A percentile compares a stretch with the other conserved stretches of the same genome.
Evolutionary conservation across 2,113 vertebrate genomes (phyloP).

Genomic region (Petromus typicus): DNA sequence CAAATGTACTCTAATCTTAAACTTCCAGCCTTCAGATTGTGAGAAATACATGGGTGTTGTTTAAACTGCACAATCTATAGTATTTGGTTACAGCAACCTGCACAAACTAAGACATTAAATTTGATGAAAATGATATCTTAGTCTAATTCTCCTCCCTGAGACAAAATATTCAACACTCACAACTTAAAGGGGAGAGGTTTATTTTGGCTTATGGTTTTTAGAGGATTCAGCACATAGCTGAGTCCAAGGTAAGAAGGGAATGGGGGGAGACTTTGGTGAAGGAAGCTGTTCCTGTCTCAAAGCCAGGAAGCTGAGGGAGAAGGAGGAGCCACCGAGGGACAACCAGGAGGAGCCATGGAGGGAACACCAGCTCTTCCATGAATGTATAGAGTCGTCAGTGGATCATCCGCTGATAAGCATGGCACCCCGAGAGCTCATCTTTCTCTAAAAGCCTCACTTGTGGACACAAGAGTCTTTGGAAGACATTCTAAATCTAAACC

Average conservation of each 20-base stretch:
- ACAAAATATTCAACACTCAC: not conserved
- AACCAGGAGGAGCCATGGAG: too few relatives aligned
- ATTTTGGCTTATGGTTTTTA: not conserved
- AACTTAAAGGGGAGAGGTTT: not conserved
- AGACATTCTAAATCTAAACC: not conserved
- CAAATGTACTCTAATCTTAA: not conserved
- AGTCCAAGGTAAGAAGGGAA: not conserved
- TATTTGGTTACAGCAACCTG: not conserved
- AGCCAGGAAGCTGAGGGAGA: not conserved
- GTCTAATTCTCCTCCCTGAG: not conserved
- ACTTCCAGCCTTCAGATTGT: not conserved
- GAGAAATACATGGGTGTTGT: not conserved
- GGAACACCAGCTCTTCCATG: not conserved
- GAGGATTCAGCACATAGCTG: not conserved
- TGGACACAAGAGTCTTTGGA: not conserved
- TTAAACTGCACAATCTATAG: not conserved
- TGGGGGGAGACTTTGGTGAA: not conserved
- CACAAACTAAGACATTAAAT: not conserved
- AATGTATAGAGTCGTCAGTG: not conserved
- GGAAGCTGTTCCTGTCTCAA: not conserved
- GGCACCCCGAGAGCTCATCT: not conserved
- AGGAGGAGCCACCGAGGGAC: not conserved
- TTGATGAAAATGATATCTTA: not conserved
- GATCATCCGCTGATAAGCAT: not conserved
- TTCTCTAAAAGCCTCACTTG: not conserved